Evolutionary conservation across 2,113 vertebrate species (phyloP), one percentile per base, ranked within the genome.

Genomic region (Bufo gargarizans): DNA sequence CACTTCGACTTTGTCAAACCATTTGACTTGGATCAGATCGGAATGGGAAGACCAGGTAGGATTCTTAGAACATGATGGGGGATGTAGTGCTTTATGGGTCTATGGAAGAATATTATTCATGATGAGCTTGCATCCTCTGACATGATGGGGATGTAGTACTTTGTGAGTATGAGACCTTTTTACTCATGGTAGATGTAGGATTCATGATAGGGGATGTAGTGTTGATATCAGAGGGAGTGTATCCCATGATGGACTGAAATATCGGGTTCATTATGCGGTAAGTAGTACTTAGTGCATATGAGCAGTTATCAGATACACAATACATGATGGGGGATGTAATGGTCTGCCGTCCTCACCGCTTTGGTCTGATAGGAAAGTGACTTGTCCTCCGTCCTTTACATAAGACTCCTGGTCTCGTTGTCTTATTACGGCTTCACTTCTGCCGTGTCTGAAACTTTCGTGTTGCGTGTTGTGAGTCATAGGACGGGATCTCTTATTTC

Each of bases 11-110:
- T 96, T 13, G 96, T 98, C 19, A 97, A 95, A 90, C 95, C 97
- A 2, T 53, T 91, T 0, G 96, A 98, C 85, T 93, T 98, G 55
- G 96, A 97, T 56, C 90, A 95, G 55, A 95, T 97, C 14, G 97
- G 97, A 78, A 96, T 98, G 94, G 97, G 96, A 67, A 95, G 94
- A 90, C 97, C 97, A 22, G 96, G 97, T 98, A 82, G 94, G 93
- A 76, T 12, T 20, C 3, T 3, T 6, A 10, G 3, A 45, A 3
- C n/a, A 8, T 58, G 55, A 59, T 59, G 22, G n/a, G 53, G 56
- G 78, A 0, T 16, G 33, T 63, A 63, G 16, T 47, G 6, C 11
- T 7, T 13, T 14, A 2, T 79, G 1, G 19, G 7, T 17, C 17
- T 20, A 1, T 33, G 33, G 33, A 33, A 33, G 33, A 33, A 7